Base-by-base conservation (phyloP, 2,888 invertebrate genomes). In the Synanthedon vespiformis region DNA sequence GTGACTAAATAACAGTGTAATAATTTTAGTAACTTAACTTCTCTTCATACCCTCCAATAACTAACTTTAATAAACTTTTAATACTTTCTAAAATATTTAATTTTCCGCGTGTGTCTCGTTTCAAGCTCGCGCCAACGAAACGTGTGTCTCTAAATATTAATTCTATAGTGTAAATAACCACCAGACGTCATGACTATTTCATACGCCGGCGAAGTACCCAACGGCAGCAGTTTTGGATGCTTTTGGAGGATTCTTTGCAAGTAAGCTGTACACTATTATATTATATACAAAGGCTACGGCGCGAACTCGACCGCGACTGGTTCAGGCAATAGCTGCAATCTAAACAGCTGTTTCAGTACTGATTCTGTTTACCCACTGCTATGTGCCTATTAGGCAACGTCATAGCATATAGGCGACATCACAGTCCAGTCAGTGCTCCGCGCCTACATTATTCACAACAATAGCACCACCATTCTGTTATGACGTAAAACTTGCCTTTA, bases 211-310 rank as follows among this genome's bases (percentile, higher is more conserved):
- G 94, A 95, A 84, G 95, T 95, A 71, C 95, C 95, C 63, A 95
- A 95, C 81, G 95, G 95, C 75, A 95, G 95, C 89, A 94, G 93
- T 86, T 96, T 96, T 76, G 95, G 95, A 75, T 95, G 95, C 85
- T 96, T 96, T 88, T 95, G 95, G 95, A 92, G 93, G 88, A 95
- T 95, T 79, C 90, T 95, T 70, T 90, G 91, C 89, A 95, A 94
- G 94, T 95, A 88, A 93, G 94, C 89, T 65, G 60, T 41, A 44
- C 44, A 44, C 14, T 10, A 11, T n/a, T 44, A 44, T 14, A 44
- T 44, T 44, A 65, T 57, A 10, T 34, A 34, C 34, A 34, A 10
- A 10, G 34, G 34, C 10, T 6, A 10, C 8, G 8, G 34, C 34
- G 34, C 34, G 34, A 10, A 34, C 8, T 34, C 34, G 34, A 34